A percentile compares a stretch with the other conserved stretches of the same genome.
These are phyloP conservation scores for Helleia helle DNA, from an alignment of 2,888 invertebrate genomes.

Conservation along the genomic window DNA sequence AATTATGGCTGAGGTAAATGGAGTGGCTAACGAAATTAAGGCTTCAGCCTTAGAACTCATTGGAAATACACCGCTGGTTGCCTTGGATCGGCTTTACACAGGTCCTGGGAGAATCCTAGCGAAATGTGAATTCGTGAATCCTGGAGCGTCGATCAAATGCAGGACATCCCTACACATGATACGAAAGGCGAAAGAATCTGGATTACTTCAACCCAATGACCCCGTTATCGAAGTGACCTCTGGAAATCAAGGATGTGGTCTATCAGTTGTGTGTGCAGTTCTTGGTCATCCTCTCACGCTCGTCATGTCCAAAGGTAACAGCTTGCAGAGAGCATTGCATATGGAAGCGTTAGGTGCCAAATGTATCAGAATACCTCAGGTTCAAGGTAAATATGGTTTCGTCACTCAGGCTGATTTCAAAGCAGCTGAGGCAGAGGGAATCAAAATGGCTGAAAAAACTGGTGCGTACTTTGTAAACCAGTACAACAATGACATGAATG, in stretches of 20 bases:
- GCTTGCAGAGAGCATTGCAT: slow-evolving; percentile 54
- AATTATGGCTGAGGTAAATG: slow-evolving; percentile 1
- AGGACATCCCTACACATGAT: slow-evolving; percentile 59
- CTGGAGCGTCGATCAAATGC: slow-evolving; percentile 58
- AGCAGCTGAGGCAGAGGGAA: slow-evolving; percentile 44
- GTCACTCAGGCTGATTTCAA: slow-evolving; percentile 54
- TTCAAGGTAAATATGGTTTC: slow-evolving; percentile 58
- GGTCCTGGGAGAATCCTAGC: slow-evolving; percentile 57
- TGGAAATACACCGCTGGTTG: slow-evolving; percentile 56
- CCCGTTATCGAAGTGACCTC: slow-evolving; percentile 58
- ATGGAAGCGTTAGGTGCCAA: slow-evolving; percentile 63
- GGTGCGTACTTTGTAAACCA: slow-evolving; percentile 57
- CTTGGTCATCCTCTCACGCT: slow-evolving; percentile 53
- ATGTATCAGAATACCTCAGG: slow-evolving; percentile 55
- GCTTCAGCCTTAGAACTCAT: slow-evolving; percentile 55
- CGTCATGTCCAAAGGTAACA: slow-evolving; percentile 61
- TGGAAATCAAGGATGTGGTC: slow-evolving; percentile 61
- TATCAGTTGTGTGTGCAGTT: slow-evolving; percentile 61
- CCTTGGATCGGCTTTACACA: slow-evolving; percentile 48
- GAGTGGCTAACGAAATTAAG: slow-evolving; percentile 37
- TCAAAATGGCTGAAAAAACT: slow-evolving; percentile 39
- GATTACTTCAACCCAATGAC: slow-evolving; percentile 43
- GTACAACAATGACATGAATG: slow-evolving; percentile 47
- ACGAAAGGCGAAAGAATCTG: slow-evolving; percentile 36
- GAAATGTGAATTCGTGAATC: slow-evolving; percentile 65